Base-by-base conservation (phyloP, 2,888 invertebrate genomes). In the Mylabris sibirica region DNA sequence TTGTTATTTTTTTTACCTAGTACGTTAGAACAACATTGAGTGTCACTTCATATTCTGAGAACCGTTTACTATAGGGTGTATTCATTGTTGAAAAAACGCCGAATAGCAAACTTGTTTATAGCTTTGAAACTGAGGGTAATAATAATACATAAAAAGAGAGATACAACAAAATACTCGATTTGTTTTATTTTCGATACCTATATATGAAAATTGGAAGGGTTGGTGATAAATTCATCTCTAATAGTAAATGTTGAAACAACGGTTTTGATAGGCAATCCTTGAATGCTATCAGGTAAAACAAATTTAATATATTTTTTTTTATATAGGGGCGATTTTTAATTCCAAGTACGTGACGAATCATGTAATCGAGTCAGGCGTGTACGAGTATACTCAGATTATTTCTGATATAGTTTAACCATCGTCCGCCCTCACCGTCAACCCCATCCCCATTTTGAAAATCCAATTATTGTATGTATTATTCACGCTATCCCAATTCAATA, bases 381-480 rank as follows among this genome's bases (percentile, higher is more conserved):
- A 73, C 72, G 69, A 72, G 72, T 73, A 68, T 73, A 70, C 70
- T 72, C 69, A 73, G 74, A 74, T 74, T 74, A 73, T 71, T 72
- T 74, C 72, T 68, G 67, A 69, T 74, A 66, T 74, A 68, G 72
- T 70, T 70, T 66, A 69, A 68, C 68, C 68, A 68, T 64, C 66
- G 62, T 2, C 30, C 30, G 30, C 30, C 30, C 30, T 30, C 30
- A 8, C 30, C 30, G 8, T 6, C 30, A 30, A 30, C 30, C 30
- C 30, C 30, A 30, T 30, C 65, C 65, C 61, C 69, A n/a, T 64
- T 66, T 65, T 70, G 67, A 69, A 44, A 74, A 74, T 74, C 72
- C 72, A 74, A 74, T 74, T 74, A 74, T 72, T 71, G 70, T 68
- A 73, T 73, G 72, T 74, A 74, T 74, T 72, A 74, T 74, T 72